phyloP scores from a whole-genome alignment of 2,113 vertebrate species.

The Lontra canadensis region DNA sequence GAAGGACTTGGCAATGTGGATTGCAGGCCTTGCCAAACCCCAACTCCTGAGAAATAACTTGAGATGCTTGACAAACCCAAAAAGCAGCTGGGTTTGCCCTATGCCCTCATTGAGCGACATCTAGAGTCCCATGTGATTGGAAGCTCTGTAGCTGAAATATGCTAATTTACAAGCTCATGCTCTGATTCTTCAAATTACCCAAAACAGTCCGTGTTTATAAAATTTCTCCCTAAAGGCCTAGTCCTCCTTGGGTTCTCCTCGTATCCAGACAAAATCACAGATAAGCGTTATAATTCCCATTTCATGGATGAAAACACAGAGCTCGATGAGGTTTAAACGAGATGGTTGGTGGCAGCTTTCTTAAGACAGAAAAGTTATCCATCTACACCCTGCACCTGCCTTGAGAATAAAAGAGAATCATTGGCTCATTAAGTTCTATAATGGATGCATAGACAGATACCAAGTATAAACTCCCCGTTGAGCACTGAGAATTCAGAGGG shows the following conservation, averaged over 20 bases:
- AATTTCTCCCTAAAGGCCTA: conserved; percentile 48
- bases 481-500: background rate
- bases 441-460: background rate
- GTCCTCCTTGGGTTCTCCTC: conserved; percentile 24
- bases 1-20: conserved; percentile 72
- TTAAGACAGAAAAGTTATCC: background rate
- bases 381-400: background rate
- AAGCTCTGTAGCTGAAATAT: conserved; percentile 40
- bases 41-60: conserved; percentile 81
- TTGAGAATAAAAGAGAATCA: background rate
- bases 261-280: conserved; percentile 42
- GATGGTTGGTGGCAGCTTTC: background rate
- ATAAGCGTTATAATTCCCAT: conserved; percentile 14
- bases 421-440: conserved; percentile 3
- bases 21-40: conserved; percentile 76
- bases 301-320: conserved; percentile 48
- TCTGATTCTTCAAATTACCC: conserved; percentile 61
- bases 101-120: conserved; percentile 56
- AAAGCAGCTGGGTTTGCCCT: conserved; percentile 75
- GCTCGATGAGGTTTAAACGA: background rate
- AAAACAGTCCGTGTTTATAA: conserved; percentile 41
- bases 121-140: conserved; percentile 25
- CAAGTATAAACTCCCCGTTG: background rate
- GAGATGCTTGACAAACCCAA: conserved; percentile 80
- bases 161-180: conserved; percentile 49